Evolutionary conservation across 2,113 vertebrate species (phyloP).

Genomic region (Tetrao urogallus): DNA sequence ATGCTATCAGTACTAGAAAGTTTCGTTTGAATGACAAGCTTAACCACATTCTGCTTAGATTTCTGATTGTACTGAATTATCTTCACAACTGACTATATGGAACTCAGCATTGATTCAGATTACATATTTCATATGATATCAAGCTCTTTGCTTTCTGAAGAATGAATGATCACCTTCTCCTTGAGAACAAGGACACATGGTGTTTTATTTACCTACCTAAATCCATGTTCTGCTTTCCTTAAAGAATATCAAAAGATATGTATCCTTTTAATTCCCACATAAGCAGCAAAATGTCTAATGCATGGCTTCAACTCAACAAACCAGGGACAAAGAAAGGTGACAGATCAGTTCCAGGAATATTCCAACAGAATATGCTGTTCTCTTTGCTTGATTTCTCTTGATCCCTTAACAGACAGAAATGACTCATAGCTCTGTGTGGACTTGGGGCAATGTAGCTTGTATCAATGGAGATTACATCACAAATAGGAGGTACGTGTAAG

Average conservation of each 20-base stretch:
- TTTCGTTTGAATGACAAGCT: neutral
- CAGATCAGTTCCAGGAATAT: neutral
- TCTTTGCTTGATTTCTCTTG: neutral
- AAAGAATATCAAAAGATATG: neutral
- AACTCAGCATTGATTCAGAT: neutral
- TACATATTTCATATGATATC: neutral
- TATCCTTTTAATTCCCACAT: neutral
- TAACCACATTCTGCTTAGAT: neutral
- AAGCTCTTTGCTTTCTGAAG: neutral
- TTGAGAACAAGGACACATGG: neutral
- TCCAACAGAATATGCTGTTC: neutral
- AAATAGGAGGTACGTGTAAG: neutral
- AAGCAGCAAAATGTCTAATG: neutral
- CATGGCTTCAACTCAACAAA: neutral
- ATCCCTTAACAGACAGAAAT: neutral
- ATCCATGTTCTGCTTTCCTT: neutral
- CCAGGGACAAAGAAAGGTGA: neutral
- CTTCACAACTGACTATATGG: neutral
- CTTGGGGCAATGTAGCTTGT: neutral
- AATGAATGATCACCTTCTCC: conserved; percentile 11
- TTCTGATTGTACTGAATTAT: neutral
- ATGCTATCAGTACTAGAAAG: neutral
- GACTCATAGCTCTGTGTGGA: neutral
- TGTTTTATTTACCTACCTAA: neutral
- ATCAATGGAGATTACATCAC: neutral